These are phyloP conservation scores for Protophormia terraenovae DNA, from an alignment of 2,888 invertebrate species.

Conservation along the genomic window DNA sequence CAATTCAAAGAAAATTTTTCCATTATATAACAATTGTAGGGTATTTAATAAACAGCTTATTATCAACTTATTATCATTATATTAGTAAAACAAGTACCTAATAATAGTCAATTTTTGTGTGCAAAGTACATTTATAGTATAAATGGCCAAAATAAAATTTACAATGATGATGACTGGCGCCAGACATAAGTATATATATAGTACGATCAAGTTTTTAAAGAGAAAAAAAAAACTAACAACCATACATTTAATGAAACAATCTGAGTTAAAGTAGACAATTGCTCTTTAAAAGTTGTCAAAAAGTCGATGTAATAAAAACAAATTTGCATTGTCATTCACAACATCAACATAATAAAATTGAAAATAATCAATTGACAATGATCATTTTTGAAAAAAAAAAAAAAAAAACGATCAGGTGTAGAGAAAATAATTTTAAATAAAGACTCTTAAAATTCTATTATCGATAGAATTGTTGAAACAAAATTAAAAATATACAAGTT, in stretches of 20 bases:
- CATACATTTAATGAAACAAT: background rate
- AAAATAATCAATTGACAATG: conserved; percentile 12
- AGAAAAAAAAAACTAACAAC: background rate
- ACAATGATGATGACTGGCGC: conserved; percentile 32
- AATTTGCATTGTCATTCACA: conserved; percentile 45
- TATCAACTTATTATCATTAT: too few species aligned
- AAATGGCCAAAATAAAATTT: background rate
- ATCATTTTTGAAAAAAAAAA: background rate
- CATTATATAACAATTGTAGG: too few species aligned
- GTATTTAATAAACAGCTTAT: too few species aligned
- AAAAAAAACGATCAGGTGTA: conserved; percentile 33
- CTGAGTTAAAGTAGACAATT: background rate
- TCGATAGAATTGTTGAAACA: background rate
- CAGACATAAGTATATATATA: conserved; percentile 28
- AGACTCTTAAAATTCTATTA: background rate
- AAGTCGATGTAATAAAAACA: background rate
- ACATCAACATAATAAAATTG: background rate
- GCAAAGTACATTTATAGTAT: background rate
- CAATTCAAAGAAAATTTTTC: too few species aligned
- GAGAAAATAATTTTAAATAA: background rate
- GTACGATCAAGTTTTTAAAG: background rate
- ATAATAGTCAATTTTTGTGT: conserved; percentile 14
- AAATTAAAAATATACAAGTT: background rate
- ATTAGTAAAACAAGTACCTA: conserved; percentile 9
- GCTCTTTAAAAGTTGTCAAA: conserved; percentile 33